Percentiles rank a stretch among this genome's conserved stretches.
phyloP scores from a whole-genome alignment of 2,888 invertebrate species.

The Elysia crispata region DNA sequence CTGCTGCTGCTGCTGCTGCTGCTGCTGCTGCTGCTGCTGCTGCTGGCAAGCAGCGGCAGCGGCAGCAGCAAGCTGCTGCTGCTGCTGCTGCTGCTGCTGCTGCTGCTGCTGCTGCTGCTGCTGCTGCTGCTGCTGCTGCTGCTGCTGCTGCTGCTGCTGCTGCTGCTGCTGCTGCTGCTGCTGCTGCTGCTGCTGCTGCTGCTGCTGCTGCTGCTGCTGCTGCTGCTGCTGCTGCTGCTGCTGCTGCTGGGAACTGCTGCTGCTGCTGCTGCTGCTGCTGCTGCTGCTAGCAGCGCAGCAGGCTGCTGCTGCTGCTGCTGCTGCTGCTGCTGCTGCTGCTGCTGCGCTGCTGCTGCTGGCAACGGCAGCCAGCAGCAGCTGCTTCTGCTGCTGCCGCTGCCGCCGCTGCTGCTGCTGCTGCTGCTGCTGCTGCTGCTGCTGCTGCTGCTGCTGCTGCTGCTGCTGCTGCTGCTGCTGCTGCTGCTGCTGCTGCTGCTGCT shows the following conservation, averaged over 20 bases:
- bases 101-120: no score
- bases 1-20: no score
- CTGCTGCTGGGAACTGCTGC: background rate
- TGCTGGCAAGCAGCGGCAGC: no score
- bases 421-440: conserved; percentile 23
- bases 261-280: background rate
- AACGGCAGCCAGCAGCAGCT: background rate
- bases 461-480: conserved; percentile 17
- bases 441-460: conserved; percentile 2
- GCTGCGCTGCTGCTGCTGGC: conserved; percentile 22
- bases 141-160: conserved; percentile 10
- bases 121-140: no score
- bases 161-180: conserved; percentile 59
- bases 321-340: conserved; percentile 30
- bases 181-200: conserved; percentile 46
- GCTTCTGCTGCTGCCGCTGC: background rate
- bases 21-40: no score
- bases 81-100: no score
- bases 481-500: background rate
- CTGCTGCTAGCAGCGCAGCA: no score
- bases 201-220: conserved; percentile 26
- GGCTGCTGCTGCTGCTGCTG: conserved; percentile 46
- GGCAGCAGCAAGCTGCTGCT: no score
- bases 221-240: conserved; percentile 1
- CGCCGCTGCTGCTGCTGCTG: background rate